These are phyloP conservation scores for Gephyroberyx darwinii DNA, from an alignment of 2,797 vertebrate genomes.

Conservation along the genomic window DNA sequence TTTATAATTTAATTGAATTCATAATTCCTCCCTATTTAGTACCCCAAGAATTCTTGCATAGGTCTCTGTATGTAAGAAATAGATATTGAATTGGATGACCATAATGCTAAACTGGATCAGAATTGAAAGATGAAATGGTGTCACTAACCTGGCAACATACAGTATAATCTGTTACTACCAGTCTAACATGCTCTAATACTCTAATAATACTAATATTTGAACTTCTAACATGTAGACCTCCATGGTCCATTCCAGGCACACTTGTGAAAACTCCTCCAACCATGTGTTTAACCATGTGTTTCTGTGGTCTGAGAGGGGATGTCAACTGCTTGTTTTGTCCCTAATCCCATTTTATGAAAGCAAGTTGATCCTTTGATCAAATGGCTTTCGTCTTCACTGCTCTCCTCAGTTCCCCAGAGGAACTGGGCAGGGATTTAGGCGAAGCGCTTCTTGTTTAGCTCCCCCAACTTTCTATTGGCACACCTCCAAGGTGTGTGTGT, in stretches of 20 bases:
- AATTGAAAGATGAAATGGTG: too few species aligned
- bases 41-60: too few species aligned
- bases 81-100: neutral
- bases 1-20: too few species aligned
- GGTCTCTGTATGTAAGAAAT: neutral
- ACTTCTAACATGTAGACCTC: neutral
- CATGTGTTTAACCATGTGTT: neutral
- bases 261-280: neutral
- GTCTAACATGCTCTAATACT: too few species aligned
- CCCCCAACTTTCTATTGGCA: slow-evolving; percentile 23
- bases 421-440: slow-evolving; percentile 8
- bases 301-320: neutral
- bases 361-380: slow-evolving; percentile 55
- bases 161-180: too few species aligned
- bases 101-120: neutral
- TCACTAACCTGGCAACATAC: too few species aligned
- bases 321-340: slow-evolving; percentile 24
- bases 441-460: slow-evolving; percentile 28
- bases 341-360: slow-evolving; percentile 58
- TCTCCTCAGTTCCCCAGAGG: slow-evolving; percentile 23
- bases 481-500: slow-evolving; percentile 21
- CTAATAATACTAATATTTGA: neutral
- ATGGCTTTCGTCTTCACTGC: slow-evolving; percentile 24
- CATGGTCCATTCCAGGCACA: neutral
- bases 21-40: too few species aligned